phyloP scores from a whole-genome alignment of 2,888 invertebrate genomes.

The Papilio elwesi region DNA sequence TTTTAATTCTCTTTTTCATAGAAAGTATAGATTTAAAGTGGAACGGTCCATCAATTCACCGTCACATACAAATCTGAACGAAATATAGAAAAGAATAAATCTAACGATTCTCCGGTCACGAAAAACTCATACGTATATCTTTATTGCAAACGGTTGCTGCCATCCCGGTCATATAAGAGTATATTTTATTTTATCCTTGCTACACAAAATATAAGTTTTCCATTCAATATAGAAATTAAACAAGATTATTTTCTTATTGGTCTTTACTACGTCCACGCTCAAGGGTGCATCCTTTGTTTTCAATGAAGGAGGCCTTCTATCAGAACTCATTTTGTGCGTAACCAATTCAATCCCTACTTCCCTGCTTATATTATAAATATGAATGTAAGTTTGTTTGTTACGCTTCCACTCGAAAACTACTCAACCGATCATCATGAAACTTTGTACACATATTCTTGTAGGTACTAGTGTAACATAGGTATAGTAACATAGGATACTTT shows the following conservation, averaged over 20 bases:
- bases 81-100: constrained; percentile 10
- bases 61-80: constrained; percentile 2
- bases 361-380: too few species aligned
- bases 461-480: too few species aligned
- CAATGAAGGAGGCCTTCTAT: background rate
- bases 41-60: background rate
- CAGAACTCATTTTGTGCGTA: background rate
- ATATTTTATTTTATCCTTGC: constrained; percentile 8
- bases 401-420: too few species aligned
- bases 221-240: background rate
- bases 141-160: constrained; percentile 19
- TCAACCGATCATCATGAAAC: too few species aligned
- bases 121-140: constrained; percentile 23
- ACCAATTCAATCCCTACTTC: too few species aligned
- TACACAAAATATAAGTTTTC: background rate
- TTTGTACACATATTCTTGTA: too few species aligned
- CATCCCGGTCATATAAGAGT: constrained; percentile 5
- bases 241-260: background rate
- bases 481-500: too few species aligned
- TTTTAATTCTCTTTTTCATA: background rate
- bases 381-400: too few species aligned
- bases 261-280: background rate
- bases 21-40: background rate
- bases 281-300: background rate
- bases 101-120: constrained; percentile 19